Percentiles rank a stretch among this genome's conserved stretches.
phyloP scores from a whole-genome alignment of 2,113 vertebrate genomes.

The Phasianus colchicus region DNA sequence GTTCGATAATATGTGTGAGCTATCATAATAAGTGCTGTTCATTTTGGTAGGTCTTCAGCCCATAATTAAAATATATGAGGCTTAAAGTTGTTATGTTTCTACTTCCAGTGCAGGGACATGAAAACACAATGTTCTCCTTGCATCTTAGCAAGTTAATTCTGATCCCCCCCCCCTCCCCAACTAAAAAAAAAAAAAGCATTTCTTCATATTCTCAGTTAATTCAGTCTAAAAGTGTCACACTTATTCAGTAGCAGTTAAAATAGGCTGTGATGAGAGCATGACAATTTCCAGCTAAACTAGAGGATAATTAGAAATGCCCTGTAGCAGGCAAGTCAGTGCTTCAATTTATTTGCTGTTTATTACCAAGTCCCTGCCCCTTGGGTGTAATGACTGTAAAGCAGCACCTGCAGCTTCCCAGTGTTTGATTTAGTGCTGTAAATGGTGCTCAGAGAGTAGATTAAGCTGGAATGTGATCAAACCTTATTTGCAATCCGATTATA shows the following conservation, averaged over 20 bases:
- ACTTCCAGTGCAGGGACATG: conserved; percentile 70
- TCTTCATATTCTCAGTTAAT: conserved; percentile 79
- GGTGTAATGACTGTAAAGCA: conserved; percentile 90
- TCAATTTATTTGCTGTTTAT: conserved; percentile 97
- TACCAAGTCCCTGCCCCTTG: conserved; percentile 88
- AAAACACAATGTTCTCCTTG: conserved; percentile 47
- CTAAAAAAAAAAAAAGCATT: conserved; percentile 9
- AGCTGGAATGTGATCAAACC: conserved; percentile 97
- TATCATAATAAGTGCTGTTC: conserved; percentile 74
- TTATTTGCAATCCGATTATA: conserved; percentile 99
- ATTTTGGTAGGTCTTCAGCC: conserved; percentile 61
- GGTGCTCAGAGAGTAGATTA: conserved; percentile 94
- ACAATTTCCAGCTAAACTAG: conserved; percentile 87
- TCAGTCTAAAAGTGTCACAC: conserved; percentile 79
- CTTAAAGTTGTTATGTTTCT: conserved; percentile 80
- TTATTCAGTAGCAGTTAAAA: conserved; percentile 79
- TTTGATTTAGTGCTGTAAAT: conserved; percentile 94
- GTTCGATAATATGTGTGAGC: conserved; percentile 71
- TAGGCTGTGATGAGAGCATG: conserved; percentile 79
- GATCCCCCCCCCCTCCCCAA: background rate
- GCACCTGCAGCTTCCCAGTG: conserved; percentile 86
- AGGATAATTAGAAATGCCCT: conserved; percentile 97
- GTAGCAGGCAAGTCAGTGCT: conserved; percentile 93
- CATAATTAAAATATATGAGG: conserved; percentile 88
- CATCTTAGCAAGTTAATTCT: conserved; percentile 33